Base-by-base conservation (phyloP, 2,888 invertebrate species). In the Cantharis lateralis region DNA sequence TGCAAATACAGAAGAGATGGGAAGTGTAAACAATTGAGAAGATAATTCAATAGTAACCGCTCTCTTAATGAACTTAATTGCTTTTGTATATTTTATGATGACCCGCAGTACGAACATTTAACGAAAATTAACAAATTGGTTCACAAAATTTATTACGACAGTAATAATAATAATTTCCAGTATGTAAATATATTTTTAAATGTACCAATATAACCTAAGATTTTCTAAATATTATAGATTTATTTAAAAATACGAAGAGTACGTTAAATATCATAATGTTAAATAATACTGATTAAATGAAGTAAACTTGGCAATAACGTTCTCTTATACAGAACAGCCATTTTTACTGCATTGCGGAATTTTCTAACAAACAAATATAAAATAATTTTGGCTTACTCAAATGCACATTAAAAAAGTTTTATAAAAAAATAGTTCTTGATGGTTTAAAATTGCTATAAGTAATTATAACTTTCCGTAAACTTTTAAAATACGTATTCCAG, bases 291-390 rank as follows among this genome's bases (percentile, higher is more conserved):
- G 64, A 24, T 66, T 66, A 66, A 66, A 66, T 66, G 10, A 66
- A 24, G 24, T 66, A 66, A 66, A 66, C 20, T 66, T 66, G 64
- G 64, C 64, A 66, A 66, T 66, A 66, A 20, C 18, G n/a, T 66
- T 20, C 64, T 66, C 24, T 66, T 66, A 66, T 64, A 66, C 24
- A 64, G 24, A 66, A 66, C 64, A 66, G 64, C 64, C 64, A 66
- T 66, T 66, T 66, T 66, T 66, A 66, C 74, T 74, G 70, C 70
- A 70, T 70, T 74, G 74, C 74, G 63, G 74, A 16, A 26, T 32
- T 64, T 28, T n/a, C 24, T 66, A 24, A 32, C 70, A 70, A 70
- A 70, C 61, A 70, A 64, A 70, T 26, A 70, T 64, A 74, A 70
- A 70, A 74, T 66, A 70, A 69, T 69, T 70, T 74, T 32, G 63